Evolutionary conservation across 2,888 invertebrate genomes (phyloP).

Genomic region (Drosophila formosana): DNA sequence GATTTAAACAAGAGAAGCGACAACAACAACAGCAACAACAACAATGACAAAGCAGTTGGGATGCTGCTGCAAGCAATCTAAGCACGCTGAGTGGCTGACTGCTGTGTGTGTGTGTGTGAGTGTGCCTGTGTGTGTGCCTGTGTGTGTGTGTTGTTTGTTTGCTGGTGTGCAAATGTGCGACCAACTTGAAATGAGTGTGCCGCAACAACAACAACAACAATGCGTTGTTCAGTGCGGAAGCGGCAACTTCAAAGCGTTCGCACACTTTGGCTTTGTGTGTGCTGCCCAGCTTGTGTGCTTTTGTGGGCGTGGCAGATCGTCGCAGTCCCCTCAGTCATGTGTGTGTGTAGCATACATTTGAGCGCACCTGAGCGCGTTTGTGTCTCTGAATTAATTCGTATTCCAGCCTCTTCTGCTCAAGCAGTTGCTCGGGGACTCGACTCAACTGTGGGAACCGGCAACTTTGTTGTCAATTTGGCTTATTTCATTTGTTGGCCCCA

Average conservation of each 20-base stretch:
- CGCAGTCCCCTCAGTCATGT: not conserved
- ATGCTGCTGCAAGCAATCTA: constrained; percentile 38
- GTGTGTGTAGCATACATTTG: constrained; percentile 18
- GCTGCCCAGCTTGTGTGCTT: constrained; percentile 54
- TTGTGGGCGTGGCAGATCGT: constrained; percentile 1
- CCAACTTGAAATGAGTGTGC: constrained; percentile 75
- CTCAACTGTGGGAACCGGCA: constrained; percentile 10
- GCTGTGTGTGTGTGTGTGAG: constrained; percentile 18
- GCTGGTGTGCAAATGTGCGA: constrained; percentile 58
- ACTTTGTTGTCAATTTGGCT: constrained; percentile 75
- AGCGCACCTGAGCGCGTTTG: constrained; percentile 49
- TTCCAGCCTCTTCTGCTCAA: constrained; percentile 36
- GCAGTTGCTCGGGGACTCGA: constrained; percentile 17
- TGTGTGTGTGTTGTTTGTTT: constrained; percentile 27
- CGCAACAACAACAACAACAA: constrained; percentile 51
- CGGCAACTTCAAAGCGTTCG: constrained; percentile 78
- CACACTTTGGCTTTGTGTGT: constrained; percentile 68
- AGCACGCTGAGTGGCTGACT: constrained; percentile 9
- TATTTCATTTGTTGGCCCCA: constrained; percentile 61
- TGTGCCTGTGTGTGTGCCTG: constrained; percentile 17
- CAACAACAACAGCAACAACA: constrained; percentile 20
- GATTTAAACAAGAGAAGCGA: constrained; percentile 55
- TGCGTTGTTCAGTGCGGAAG: constrained; percentile 70
- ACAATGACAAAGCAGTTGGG: constrained; percentile 40
- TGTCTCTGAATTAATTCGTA: constrained; percentile 71